A percentile compares a stretch with the other conserved stretches of the same genome.
Evolutionary conservation across 2,888 invertebrate genomes (phyloP).

Genomic region (Troides oblongomaculatus): DNA sequence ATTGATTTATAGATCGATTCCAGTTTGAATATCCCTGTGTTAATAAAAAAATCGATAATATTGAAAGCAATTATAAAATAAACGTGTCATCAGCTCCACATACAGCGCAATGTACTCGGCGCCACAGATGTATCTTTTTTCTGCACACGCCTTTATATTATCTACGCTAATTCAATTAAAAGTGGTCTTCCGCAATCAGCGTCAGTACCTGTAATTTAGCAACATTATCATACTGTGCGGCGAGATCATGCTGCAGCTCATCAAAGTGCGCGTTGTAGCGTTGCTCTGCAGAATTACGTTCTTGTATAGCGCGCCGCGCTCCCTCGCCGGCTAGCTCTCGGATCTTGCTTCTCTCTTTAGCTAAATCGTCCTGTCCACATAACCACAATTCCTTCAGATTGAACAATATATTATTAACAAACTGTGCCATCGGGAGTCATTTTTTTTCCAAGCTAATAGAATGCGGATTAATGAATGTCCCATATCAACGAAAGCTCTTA

Average conservation of each 20-base stretch:
- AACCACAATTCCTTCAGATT: neutral
- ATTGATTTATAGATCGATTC: too few relatives aligned
- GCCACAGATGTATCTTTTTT: too few relatives aligned
- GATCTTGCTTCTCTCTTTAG: conserved; percentile 86
- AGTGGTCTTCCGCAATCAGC: neutral
- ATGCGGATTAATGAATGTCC: too few relatives aligned
- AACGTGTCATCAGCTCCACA: too few relatives aligned
- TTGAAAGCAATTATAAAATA: too few relatives aligned
- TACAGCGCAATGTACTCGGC: too few relatives aligned
- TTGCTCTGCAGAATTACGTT: conserved; percentile 85
- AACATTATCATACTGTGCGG: conserved; percentile 89
- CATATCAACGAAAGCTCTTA: too few relatives aligned
- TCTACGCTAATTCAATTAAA: neutral
- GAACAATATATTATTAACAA: too few relatives aligned
- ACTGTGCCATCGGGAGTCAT: too few relatives aligned
- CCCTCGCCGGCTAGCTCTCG: conserved; percentile 89
- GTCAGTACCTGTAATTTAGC: conserved; percentile 82
- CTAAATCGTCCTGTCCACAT: conserved; percentile 83
- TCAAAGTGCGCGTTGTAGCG: conserved; percentile 88
- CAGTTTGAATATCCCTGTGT: too few relatives aligned
- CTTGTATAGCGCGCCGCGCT: conserved; percentile 84
- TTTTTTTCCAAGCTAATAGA: neutral
- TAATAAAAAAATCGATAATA: too few relatives aligned
- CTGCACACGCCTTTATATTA: too few relatives aligned
- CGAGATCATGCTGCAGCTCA: conserved; percentile 88